Evolutionary conservation across 2,888 invertebrate genomes (phyloP).

Genomic region (Ormyrus thymus): DNA sequence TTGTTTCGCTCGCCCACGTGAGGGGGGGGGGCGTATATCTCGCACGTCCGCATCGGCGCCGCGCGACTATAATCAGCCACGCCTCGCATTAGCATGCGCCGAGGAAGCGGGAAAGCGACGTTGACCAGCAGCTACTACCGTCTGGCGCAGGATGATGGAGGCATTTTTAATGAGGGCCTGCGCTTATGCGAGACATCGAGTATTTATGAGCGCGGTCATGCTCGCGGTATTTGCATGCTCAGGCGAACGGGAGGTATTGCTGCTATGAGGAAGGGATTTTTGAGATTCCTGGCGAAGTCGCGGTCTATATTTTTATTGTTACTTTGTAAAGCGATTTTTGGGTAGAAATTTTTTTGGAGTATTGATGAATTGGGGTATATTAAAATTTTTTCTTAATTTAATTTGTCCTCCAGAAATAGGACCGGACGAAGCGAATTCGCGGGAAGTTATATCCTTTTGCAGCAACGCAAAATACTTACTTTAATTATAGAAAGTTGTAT

Average conservation of each 20-base stretch:
- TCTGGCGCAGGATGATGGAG: slow-evolving; percentile 14
- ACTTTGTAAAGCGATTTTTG: background rate
- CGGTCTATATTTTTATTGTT: background rate
- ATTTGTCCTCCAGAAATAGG: no score
- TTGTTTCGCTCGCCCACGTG: no score
- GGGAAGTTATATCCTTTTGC: no score
- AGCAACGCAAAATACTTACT: no score
- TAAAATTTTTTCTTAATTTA: no score
- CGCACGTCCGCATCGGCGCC: slow-evolving; percentile 28
- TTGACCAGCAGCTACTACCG: background rate
- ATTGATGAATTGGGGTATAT: no score
- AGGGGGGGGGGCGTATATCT: background rate
- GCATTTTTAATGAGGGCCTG: slow-evolving; percentile 17
- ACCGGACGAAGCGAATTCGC: no score
- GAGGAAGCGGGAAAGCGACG: slow-evolving; percentile 8
- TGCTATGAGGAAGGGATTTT: slow-evolving; percentile 32
- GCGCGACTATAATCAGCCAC: no score
- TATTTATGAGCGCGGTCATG: slow-evolving; percentile 14
- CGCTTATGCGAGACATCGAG: background rate
- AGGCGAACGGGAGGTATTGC: background rate
- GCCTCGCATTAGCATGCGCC: background rate
- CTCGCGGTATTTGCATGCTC: background rate
- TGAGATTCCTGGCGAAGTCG: background rate
- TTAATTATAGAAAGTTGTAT: slow-evolving; percentile 6
- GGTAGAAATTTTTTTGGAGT: no score